These are phyloP conservation scores for Chroicocephalus ridibundus DNA, from an alignment of 2,113 vertebrate species.

Conservation along the genomic window DNA sequence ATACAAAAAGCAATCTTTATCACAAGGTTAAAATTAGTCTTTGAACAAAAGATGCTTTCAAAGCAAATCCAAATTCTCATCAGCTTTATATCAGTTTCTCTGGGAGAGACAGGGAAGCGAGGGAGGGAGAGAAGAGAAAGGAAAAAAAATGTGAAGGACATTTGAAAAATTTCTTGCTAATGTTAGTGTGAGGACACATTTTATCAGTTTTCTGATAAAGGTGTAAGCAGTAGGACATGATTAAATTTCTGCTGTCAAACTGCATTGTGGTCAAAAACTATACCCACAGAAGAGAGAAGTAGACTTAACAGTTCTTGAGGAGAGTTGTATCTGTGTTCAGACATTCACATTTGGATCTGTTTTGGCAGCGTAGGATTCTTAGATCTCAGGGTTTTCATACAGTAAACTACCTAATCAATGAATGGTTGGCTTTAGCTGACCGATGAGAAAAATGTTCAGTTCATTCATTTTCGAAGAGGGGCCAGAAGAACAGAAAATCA, in stretches of 20 bases:
- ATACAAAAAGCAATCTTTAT: conserved; percentile 73
- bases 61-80: conserved; percentile 67
- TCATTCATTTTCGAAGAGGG: neutral
- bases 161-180: conserved; percentile 54
- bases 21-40: conserved; percentile 78
- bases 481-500: neutral
- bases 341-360: neutral
- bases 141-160: conserved; percentile 64
- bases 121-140: neutral
- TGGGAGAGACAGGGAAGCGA: neutral
- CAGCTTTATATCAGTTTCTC: conserved; percentile 62
- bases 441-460: neutral
- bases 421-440: neutral
- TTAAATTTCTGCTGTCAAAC: conserved; percentile 14
- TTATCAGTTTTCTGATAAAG: conserved; percentile 28
- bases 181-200: conserved; percentile 9
- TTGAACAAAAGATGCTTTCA: conserved; percentile 76
- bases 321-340: neutral
- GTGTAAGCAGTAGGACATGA: conserved; percentile 17
- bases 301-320: neutral
- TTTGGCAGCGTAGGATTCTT: neutral
- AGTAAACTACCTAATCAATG: neutral
- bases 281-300: neutral
- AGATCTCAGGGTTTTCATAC: neutral
- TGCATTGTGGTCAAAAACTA: neutral